Evolutionary conservation across 2,113 vertebrate species (phyloP).

Genomic region (Ammodytes marinus): DNA sequence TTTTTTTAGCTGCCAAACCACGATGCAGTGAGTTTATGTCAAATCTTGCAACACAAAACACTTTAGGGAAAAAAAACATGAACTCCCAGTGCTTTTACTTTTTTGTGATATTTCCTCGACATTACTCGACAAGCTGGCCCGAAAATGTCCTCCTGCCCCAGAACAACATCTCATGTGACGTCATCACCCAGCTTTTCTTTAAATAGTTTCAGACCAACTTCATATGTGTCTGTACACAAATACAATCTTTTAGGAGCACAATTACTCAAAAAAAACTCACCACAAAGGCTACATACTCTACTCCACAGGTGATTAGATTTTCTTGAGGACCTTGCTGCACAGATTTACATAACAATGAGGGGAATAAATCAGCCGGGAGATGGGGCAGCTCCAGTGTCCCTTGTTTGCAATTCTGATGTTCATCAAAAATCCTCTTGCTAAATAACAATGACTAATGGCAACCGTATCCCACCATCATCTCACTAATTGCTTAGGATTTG

Average conservation of each 20-base stretch:
- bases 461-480: not conserved
- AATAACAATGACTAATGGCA: not conserved
- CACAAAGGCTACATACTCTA: not conserved
- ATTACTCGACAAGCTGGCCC: conserved; percentile 19
- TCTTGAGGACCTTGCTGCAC: conserved; percentile 44
- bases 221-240: not conserved
- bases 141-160: conserved; percentile 8
- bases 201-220: conserved; percentile 45
- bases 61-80: not conserved
- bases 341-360: conserved; percentile 51
- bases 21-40: not conserved
- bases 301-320: conserved; percentile 52
- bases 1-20: not conserved
- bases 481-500: not conserved
- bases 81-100: not conserved
- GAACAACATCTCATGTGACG: conserved; percentile 10
- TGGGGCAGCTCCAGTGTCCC: conserved; percentile 6
- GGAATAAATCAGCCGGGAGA: conserved; percentile 11
- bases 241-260: not conserved
- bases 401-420: conserved; percentile 3
- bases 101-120: not conserved
- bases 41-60: not conserved
- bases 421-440: not conserved
- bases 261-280: conserved; percentile 3
- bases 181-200: conserved; percentile 16